Conservation (phyloP, 2,113 vertebrate species). For the Perca flavescens region DNA sequence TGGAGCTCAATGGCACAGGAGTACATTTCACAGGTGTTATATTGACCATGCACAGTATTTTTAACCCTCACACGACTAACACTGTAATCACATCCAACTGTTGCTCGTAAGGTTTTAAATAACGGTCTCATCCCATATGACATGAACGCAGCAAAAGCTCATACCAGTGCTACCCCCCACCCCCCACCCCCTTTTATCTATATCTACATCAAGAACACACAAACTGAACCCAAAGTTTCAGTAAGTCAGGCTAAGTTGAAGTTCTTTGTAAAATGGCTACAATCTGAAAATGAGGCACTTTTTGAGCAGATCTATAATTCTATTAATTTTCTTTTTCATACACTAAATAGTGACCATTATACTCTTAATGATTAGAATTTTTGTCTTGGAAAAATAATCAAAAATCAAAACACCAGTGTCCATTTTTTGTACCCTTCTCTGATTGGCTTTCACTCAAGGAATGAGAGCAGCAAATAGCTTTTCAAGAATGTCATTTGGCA, state of each 20-base stretch:
- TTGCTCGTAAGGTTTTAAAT: background rate
- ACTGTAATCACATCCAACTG: background rate
- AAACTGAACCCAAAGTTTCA: constrained; percentile 47
- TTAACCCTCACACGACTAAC: background rate
- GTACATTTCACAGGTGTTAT: background rate
- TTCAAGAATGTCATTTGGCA: constrained; percentile 74
- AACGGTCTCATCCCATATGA: constrained; percentile 15
- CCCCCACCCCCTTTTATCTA: background rate
- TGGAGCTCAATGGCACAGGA: background rate
- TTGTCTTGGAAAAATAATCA: constrained; percentile 22
- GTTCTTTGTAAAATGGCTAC: constrained; percentile 72
- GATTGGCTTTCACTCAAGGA: constrained; percentile 70
- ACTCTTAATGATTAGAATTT: constrained; percentile 35
- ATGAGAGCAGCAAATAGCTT: constrained; percentile 72
- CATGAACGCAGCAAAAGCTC: constrained; percentile 46
- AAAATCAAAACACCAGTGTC: constrained; percentile 13
- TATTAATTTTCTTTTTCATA: constrained; percentile 53
- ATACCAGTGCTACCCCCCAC: constrained; percentile 12
- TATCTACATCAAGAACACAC: constrained; percentile 40
- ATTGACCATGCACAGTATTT: background rate
- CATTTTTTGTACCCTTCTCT: constrained; percentile 61
- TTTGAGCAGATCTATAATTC: constrained; percentile 68
- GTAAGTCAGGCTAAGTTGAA: constrained; percentile 50
- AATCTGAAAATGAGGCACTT: constrained; percentile 80
- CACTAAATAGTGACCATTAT: constrained; percentile 43